Conservation (phyloP, 2,113 vertebrate genomes). For the Notiomystis cincta region DNA sequence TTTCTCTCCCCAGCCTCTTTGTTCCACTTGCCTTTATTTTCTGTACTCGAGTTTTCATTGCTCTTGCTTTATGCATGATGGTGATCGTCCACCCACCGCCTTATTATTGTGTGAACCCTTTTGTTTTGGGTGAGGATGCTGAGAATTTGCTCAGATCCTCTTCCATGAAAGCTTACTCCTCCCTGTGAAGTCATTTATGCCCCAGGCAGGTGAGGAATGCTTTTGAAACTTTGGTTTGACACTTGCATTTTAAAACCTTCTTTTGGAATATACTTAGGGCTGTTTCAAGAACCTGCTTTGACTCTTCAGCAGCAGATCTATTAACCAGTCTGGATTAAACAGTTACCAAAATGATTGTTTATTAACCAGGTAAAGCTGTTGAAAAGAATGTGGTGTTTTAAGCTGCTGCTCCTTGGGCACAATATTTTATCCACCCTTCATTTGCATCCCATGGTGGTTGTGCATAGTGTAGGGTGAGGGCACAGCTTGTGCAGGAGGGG, state of each 20-base stretch:
- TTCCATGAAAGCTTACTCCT: not conserved
- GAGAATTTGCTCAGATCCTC: conserved; percentile 48
- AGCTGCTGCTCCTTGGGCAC: not conserved
- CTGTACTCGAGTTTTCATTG: not conserved
- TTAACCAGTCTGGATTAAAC: conserved; percentile 18
- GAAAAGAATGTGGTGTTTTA: not conserved
- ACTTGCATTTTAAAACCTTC: conserved; percentile 3
- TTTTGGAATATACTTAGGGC: not conserved
- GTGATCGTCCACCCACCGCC: not conserved
- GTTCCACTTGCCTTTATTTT: not conserved
- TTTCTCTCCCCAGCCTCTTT: not conserved
- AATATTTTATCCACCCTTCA: not conserved
- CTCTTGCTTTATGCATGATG: not conserved
- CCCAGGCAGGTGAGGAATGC: not conserved
- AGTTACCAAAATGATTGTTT: not conserved
- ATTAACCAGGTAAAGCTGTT: not conserved
- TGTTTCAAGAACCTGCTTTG: not conserved
- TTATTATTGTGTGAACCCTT: not conserved
- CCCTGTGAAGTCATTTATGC: conserved; percentile 37
- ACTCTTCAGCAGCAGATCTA: not conserved
- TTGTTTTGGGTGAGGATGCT: not conserved
- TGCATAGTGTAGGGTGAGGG: accelerated
- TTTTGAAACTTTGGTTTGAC: conserved; percentile 26
- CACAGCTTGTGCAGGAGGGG: accelerated
- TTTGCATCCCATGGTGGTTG: accelerated